A percentile compares a stretch with the other conserved stretches of the same genome.
These are phyloP conservation scores for Microplitis manilae DNA, from an alignment of 2,888 invertebrate genomes.

Conservation along the genomic window DNA sequence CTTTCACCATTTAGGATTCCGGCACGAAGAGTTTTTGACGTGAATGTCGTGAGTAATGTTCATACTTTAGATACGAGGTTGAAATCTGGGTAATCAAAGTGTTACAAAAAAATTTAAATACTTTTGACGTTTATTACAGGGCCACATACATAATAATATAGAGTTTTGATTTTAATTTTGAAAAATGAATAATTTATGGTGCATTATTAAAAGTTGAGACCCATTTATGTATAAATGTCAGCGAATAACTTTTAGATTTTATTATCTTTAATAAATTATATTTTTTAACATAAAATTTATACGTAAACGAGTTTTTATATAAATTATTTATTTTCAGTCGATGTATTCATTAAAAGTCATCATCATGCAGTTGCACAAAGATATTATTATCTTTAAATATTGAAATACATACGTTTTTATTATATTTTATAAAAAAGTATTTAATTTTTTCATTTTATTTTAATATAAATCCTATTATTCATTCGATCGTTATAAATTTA, in stretches of 20 bases:
- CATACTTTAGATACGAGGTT: background rate
- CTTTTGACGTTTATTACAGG: background rate
- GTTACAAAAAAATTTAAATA: background rate
- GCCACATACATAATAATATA: background rate
- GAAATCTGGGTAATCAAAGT: background rate
- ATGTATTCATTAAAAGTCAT: too few species aligned
- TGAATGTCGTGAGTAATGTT: background rate
- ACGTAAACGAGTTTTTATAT: background rate
- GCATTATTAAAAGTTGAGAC: background rate
- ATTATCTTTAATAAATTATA: background rate
- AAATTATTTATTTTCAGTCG: too few species aligned
- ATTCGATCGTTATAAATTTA: too few species aligned
- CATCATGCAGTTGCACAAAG: too few species aligned
- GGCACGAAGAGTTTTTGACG: background rate
- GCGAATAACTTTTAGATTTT: background rate
- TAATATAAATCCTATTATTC: too few species aligned
- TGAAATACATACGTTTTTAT: too few species aligned
- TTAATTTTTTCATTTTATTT: too few species aligned
- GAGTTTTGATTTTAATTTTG: background rate
- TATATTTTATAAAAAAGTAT: too few species aligned
- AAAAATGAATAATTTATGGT: background rate
- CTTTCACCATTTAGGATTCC: background rate
- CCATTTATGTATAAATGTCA: background rate
- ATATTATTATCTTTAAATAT: too few species aligned
- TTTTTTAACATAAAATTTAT: background rate